These are phyloP conservation scores for Drosophila bocqueti DNA, from an alignment of 1,140 invertebrate genomes.

Conservation along the genomic window DNA sequence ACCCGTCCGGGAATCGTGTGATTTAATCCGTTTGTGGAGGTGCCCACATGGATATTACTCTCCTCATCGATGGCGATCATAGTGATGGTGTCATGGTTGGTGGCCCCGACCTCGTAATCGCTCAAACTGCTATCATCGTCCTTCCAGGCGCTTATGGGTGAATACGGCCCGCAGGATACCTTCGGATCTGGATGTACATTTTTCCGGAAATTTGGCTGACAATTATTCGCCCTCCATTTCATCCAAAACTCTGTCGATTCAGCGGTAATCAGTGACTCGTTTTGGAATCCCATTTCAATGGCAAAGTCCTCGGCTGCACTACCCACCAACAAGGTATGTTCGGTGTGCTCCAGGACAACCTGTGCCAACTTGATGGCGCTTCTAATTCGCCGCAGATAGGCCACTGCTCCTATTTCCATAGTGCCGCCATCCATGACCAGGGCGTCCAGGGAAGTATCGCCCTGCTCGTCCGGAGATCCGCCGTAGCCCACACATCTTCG, in stretches of 20 bases:
- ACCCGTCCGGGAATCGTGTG: background rate
- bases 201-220: background rate
- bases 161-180: background rate
- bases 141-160: background rate
- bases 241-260: background rate
- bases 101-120: background rate
- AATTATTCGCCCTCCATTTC: background rate
- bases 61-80: background rate
- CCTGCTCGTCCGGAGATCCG: constrained; percentile 97
- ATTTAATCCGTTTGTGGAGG: background rate
- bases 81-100: background rate
- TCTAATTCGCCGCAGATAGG: constrained; percentile 92
- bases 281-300: too few species aligned
- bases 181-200: background rate
- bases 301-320: too few species aligned
- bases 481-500: constrained; percentile 97
- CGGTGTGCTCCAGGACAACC: constrained; percentile 94
- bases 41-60: background rate
- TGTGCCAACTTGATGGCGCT: constrained; percentile 95
- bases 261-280: too few species aligned
- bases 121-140: background rate
- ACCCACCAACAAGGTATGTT: too few species aligned
- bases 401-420: constrained; percentile 87
- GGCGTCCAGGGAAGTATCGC: constrained; percentile 87
- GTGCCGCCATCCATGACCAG: too few species aligned